Base-by-base conservation (phyloP, 2,113 vertebrate genomes). In the Pavo muticus region DNA sequence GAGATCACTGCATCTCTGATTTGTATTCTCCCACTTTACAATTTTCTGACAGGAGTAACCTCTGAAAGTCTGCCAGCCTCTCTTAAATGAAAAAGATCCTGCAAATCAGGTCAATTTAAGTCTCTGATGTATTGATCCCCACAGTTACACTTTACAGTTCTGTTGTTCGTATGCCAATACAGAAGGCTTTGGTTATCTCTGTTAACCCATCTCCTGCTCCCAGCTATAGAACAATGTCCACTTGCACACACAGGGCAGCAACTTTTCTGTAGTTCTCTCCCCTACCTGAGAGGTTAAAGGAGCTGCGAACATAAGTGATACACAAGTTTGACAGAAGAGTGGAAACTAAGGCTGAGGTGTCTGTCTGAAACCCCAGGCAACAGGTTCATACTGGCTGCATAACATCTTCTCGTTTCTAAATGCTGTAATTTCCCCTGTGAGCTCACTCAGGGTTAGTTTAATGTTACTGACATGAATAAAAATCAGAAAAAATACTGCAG, bases 21-120 rank as follows among this genome's bases (percentile, higher is more conserved):
- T 61, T 75, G 54, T 25, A 3, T 27, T 90, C 65, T 73, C 39
- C n/a, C 56, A 52, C 32, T 82, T 48, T 29, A 14, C 13, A 23
- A 32, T 79, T 60, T 90, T 81, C 61, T 91, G 78, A 81, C 45
- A 90, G 78, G 47, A 56, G 65, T 45, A 69, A 67, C 8, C 54
- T 83, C 32, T 75, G 86, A 44, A 88, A 76, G 48, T 2, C 32
- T 69, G 79, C 79, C 75, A 86, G 68, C 32, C 29, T 79, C 35
- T 54, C 71, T 14, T 2, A 8, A 25, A 64, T 3, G 29, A 45
- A 75, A 27, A 59, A 45, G 78, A 50, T 42, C 18, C 35, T 47
- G 60, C 63, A 83, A 60, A 79, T 11, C 39, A 35, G 52, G 72
- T 40, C 57, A 47, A 63, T 2, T 42, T 23, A 14, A 7, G 56